phyloP scores from a whole-genome alignment of 2,113 vertebrate species.

The Rhinoptilus africanus region DNA sequence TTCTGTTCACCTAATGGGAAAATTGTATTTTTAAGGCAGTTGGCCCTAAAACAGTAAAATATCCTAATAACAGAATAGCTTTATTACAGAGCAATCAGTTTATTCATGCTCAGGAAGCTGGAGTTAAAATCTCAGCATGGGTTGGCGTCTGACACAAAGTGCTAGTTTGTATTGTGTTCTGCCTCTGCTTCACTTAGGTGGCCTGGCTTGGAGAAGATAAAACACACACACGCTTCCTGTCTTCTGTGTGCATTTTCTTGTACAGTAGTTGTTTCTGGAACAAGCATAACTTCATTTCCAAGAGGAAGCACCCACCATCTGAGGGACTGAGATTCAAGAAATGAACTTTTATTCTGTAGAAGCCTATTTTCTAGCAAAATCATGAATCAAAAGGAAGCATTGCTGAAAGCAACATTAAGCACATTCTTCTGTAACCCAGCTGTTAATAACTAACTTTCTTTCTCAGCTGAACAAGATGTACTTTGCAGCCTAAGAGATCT shows the following conservation, averaged over 20 bases:
- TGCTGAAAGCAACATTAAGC: background rate
- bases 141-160: slow-evolving; percentile 40
- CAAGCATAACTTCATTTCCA: slow-evolving; percentile 44
- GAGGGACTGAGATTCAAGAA: slow-evolving; percentile 17
- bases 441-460: background rate
- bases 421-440: background rate
- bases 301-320: slow-evolving; percentile 58
- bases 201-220: slow-evolving; percentile 51
- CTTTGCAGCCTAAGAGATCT: slow-evolving; percentile 2
- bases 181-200: slow-evolving; percentile 57
- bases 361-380: slow-evolving; percentile 9
- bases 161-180: slow-evolving; percentile 44
- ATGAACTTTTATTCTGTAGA: background rate
- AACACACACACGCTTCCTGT: slow-evolving; percentile 61
- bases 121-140: slow-evolving; percentile 57
- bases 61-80: slow-evolving; percentile 15
- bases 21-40: slow-evolving; percentile 33
- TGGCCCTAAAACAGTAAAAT: slow-evolving; percentile 28
- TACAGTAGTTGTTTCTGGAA: slow-evolving; percentile 67
- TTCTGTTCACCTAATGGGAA: slow-evolving; percentile 47
- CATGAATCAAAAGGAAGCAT: slow-evolving; percentile 11
- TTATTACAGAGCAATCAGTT: slow-evolving; percentile 36
- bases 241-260: slow-evolving; percentile 28
- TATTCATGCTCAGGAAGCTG: slow-evolving; percentile 61
- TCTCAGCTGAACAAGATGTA: background rate